Conservation (phyloP, 2,888 invertebrate genomes). For the Strigamia crassipes region DNA sequence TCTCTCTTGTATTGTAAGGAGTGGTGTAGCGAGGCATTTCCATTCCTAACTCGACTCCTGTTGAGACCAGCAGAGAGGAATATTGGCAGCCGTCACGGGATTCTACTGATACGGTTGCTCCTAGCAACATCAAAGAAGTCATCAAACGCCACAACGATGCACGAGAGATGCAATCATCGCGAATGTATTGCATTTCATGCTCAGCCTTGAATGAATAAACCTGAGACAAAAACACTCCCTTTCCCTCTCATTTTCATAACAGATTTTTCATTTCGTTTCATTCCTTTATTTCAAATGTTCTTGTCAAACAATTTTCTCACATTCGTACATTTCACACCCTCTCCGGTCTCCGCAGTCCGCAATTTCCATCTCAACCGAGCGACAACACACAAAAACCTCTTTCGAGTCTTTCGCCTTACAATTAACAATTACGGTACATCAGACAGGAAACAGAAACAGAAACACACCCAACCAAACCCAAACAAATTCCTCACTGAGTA, state of each 20-base stretch:
- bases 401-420: not conserved
- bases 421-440: conserved; percentile 11
- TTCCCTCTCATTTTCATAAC: not conserved
- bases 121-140: conserved; percentile 39
- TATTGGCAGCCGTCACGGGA: conserved; percentile 42
- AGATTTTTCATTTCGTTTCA: conserved; percentile 2
- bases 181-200: conserved; percentile 27
- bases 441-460: not conserved
- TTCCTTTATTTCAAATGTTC: not conserved
- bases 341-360: not conserved
- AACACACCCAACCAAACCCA: not conserved
- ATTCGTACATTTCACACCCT: not conserved
- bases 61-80: conserved; percentile 32
- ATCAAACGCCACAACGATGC: conserved; percentile 37
- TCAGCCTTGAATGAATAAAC: conserved; percentile 23
- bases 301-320: conserved; percentile 3
- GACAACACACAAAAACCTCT: no score
- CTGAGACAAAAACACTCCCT: not conserved
- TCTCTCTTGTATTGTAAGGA: conserved; percentile 26
- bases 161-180: conserved; percentile 36
- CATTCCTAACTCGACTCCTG: conserved; percentile 40
- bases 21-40: conserved; percentile 28
- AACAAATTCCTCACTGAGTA: not conserved
- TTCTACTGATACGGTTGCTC: conserved; percentile 35
- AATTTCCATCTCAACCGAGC: no score